Evolutionary conservation across 2,113 vertebrate species (phyloP), one percentile per base, ranked within the genome.

Genomic region (Oreochromis tanganicae): DNA sequence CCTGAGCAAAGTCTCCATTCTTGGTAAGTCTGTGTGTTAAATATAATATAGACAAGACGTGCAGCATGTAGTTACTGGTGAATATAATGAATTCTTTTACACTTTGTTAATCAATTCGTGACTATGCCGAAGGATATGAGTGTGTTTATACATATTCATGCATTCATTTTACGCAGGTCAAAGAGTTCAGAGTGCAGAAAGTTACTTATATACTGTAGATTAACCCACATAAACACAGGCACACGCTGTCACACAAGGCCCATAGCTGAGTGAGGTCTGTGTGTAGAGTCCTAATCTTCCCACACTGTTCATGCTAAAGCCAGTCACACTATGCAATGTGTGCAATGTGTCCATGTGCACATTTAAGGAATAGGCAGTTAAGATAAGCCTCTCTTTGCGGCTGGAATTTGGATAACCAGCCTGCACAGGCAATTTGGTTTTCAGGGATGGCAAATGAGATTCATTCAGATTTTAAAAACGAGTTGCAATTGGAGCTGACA

Each of bases 1-100:
- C 94, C 96, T 99, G 52, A 98, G 98, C 97, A 99, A 98, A 88
- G 98, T 99, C 89, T 99, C 98, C 95, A 99, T 99, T 95, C 96
- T 99, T 68, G 98, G 98, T 99, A 92, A 97, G 97, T 89, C 32
- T 85, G 52, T 80, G 1, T 10, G 54, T 89, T 46, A 66, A 57
- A 16, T 19, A 32, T 32, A 12, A 34, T 38, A 34, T 34, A 19
- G 14, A 32, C 9, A 63, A 43, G 12, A 71, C 7, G 17, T 19
- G 16, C 71, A 78, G 43, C 19, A 34, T 38, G 29, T 14, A 8
- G 12, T 24, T 19, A 24, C 75, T 4, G 3, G 24, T 3, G 5
- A 11, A 21, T n/a, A 10, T 34, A 34, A 19, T n/a, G 3, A n/a
- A 73, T 73, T 73, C 71, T 75, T 75, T 75, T 38, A 43, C 57